These are phyloP conservation scores for Arctocebus calabarensis DNA, from an alignment of 2,797 vertebrate species.

Conservation along the genomic window DNA sequence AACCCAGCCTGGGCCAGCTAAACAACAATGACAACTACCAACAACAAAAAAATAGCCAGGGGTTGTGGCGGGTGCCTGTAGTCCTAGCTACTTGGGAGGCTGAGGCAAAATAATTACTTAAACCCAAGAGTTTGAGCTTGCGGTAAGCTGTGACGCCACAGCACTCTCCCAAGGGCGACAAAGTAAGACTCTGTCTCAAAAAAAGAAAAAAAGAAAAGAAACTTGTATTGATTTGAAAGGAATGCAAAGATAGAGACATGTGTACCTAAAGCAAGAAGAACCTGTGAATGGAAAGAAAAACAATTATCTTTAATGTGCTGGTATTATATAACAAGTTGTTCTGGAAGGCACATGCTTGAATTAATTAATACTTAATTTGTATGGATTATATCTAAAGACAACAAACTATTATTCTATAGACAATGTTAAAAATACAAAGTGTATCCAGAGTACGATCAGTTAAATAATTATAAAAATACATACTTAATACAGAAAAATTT, in stretches of 20 bases:
- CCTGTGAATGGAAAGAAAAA: constrained; percentile 58
- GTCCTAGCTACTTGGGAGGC: too few species aligned
- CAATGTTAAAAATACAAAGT: constrained; percentile 49
- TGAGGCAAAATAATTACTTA: too few species aligned
- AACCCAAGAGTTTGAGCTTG: too few species aligned
- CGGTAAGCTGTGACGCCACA: too few species aligned
- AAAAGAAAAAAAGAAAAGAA: neutral
- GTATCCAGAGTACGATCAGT: constrained; percentile 50
- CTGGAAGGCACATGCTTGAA: constrained; percentile 51
- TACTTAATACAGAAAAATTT: constrained; percentile 41
- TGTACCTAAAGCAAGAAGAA: constrained; percentile 37
- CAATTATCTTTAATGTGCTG: constrained; percentile 49
- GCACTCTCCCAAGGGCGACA: too few species aligned
- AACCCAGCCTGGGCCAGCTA: too few species aligned
- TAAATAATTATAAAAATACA: constrained; percentile 44
- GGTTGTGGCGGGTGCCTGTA: too few species aligned
- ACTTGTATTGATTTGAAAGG: constrained; percentile 20
- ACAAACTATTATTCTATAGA: constrained; percentile 10
- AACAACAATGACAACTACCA: too few species aligned
- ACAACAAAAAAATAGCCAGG: too few species aligned
- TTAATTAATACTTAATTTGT: constrained; percentile 65
- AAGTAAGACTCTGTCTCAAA: too few species aligned
- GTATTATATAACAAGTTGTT: constrained; percentile 73
- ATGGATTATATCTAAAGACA: constrained; percentile 42
- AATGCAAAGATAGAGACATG: constrained; percentile 49